Evolutionary conservation across 1,140 invertebrate species (phyloP).

Genomic region (Pentalonia nigronervosa): DNA sequence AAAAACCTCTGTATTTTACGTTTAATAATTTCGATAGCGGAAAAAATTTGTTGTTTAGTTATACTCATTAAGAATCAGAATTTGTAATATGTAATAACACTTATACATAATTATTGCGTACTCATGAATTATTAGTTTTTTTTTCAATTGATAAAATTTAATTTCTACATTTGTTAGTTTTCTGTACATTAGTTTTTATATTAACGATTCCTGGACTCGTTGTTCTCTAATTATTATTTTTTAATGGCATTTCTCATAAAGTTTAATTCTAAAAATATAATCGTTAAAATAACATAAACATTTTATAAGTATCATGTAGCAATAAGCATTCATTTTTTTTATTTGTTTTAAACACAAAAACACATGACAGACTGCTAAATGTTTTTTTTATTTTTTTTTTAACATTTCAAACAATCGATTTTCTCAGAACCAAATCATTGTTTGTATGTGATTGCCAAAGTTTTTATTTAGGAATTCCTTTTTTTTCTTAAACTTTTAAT

Average conservation of each 20-base stretch:
- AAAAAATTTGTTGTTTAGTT: constrained; percentile 36
- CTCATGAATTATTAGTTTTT: neutral
- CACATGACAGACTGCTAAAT: neutral
- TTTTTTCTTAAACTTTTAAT: constrained; percentile 20
- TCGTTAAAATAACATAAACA: neutral
- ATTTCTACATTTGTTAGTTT: neutral
- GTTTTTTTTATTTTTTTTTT: neutral
- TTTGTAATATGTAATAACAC: constrained; percentile 7
- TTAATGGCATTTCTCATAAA: neutral
- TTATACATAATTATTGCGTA: neutral
- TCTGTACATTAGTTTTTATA: neutral
- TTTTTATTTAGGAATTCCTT: constrained; percentile 26
- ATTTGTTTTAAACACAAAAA: neutral
- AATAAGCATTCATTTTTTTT: neutral
- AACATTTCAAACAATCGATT: constrained; percentile 13
- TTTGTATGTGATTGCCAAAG: constrained; percentile 23
- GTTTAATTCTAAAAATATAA: constrained; percentile 14
- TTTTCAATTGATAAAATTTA: neutral
- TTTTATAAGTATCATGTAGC: neutral
- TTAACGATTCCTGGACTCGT: neutral
- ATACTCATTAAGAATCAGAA: neutral
- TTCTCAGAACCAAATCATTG: neutral
- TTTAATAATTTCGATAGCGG: neutral
- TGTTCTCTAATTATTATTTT: neutral
- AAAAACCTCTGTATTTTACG: constrained; percentile 40